Base-by-base conservation (phyloP, 1,140 invertebrate genomes). In the Pseudomyrmex gracilis region DNA sequence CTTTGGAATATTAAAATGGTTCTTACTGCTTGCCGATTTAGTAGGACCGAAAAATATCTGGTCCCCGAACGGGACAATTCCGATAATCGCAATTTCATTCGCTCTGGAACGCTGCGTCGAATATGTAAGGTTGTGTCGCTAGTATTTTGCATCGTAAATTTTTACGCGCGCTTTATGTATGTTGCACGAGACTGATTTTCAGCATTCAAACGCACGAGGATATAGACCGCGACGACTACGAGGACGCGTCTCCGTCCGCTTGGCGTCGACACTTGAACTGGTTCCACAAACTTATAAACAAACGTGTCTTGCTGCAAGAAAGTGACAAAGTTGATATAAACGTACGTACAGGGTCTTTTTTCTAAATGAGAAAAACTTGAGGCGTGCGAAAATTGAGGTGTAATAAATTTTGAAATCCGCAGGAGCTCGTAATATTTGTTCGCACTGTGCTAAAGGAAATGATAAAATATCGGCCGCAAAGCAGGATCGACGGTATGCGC, bases 401-500 rank as follows among this genome's bases (percentile, higher is more conserved):
- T 67, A 12, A 73, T 60, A 13, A 73, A 82, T 49, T 74, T 15
- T 34, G 22, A 2, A 58, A 76, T 58, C 55, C 24, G 5, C 9
- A 88, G 87, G 57, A 77, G n/a, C 82, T 92, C 22, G 93, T 93
- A 80, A 78, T 58, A 87, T 93, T 86, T 70, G 92, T 90, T 17
- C 94, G 87, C 84, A 83, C 86, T 13, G 90, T 95, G 49, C 90
- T 97, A 9, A 95, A 95, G 61, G 93, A 95, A 90, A 93, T 97
- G 84, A 90, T 95, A 87, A 94, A 93, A 84, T 94, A 95, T 90
- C 96, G 96, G 93, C 95, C 96, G 5, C 95, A 97, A 93, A 92
- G 96, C 77, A 13, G 97, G 96, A 86, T 97, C 96, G 91, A 98
- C 93, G 98, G 98, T 3, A 95, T 95, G 63, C 96, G 96, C 85